Percentiles rank a stretch among this genome's conserved stretches.
Evolutionary conservation across 2,888 invertebrate genomes (phyloP).

Genomic region (Cataglyphis livida): DNA sequence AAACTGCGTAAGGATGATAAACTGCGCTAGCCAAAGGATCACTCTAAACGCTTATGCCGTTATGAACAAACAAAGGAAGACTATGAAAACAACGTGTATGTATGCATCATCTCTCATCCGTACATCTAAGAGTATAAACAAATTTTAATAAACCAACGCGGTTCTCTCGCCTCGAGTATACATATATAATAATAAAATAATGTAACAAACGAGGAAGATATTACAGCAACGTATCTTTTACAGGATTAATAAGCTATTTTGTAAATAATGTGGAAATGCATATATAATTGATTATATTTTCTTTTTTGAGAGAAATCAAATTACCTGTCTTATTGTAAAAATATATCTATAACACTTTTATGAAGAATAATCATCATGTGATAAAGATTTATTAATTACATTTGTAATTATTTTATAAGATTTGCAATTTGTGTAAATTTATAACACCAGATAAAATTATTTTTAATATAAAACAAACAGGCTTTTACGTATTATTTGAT

Average conservation of each 20-base stretch:
- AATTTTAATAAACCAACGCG: slow-evolving; percentile 28
- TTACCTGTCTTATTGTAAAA: neutral
- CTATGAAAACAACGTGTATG: slow-evolving; percentile 16
- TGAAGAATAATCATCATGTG: neutral
- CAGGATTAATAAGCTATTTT: neutral
- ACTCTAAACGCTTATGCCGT: slow-evolving; percentile 47
- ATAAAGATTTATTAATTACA: neutral
- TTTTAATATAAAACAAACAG: slow-evolving; percentile 4
- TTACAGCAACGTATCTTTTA: neutral
- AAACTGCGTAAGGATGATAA: slow-evolving; percentile 65
- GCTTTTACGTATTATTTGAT: neutral
- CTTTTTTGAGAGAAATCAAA: neutral
- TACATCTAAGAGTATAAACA: neutral
- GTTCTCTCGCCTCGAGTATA: neutral
- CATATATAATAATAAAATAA: neutral
- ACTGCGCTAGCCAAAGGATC: slow-evolving; percentile 38
- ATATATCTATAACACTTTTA: neutral
- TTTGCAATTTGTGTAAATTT: slow-evolving; percentile 3
- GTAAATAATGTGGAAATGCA: neutral
- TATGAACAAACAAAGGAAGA: slow-evolving; percentile 46
- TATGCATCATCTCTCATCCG: neutral
- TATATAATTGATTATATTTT: neutral
- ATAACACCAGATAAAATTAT: neutral
- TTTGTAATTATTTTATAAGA: neutral
- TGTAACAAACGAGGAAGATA: neutral